Conservation (phyloP, 2,888 invertebrate species). For the Tryphoninae sp. region DNA sequence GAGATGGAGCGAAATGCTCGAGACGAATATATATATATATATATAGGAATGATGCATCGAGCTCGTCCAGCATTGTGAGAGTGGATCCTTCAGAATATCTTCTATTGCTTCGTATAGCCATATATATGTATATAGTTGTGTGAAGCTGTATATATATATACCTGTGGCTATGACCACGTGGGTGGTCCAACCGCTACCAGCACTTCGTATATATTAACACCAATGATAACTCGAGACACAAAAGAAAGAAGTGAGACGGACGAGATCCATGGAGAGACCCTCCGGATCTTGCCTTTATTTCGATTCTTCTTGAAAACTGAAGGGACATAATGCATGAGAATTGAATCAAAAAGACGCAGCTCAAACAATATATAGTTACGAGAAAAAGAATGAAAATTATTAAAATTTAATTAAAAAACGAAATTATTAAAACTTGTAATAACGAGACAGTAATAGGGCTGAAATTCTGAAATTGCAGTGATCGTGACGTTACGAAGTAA, state of each 20-base stretch:
- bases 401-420: no score
- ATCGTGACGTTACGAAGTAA: no score
- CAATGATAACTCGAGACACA: conserved; percentile 72
- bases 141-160: conserved; percentile 59
- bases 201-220: conserved; percentile 75
- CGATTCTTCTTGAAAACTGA: conserved; percentile 1
- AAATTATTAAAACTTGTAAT: neutral
- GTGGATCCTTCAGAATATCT: conserved; percentile 66
- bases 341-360: neutral
- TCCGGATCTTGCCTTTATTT: conserved; percentile 24
- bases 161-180: conserved; percentile 72
- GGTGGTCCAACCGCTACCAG: conserved; percentile 72
- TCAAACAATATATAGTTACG: neutral
- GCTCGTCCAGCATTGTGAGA: conserved; percentile 57
- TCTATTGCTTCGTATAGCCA: conserved; percentile 33
- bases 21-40: neutral
- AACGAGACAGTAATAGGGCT: neutral
- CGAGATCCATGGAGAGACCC: conserved; percentile 46
- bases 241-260: conserved; percentile 50
- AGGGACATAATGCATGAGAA: neutral
- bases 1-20: conserved; percentile 34
- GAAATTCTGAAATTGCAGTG: neutral
- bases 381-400: neutral
- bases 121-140: conserved; percentile 4
- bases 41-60: conserved; percentile 49